A percentile compares a stretch with the other conserved stretches of the same genome.
Evolutionary conservation across 2,797 vertebrate species (phyloP).

Genomic region (Acipenser transmontanus): DNA sequence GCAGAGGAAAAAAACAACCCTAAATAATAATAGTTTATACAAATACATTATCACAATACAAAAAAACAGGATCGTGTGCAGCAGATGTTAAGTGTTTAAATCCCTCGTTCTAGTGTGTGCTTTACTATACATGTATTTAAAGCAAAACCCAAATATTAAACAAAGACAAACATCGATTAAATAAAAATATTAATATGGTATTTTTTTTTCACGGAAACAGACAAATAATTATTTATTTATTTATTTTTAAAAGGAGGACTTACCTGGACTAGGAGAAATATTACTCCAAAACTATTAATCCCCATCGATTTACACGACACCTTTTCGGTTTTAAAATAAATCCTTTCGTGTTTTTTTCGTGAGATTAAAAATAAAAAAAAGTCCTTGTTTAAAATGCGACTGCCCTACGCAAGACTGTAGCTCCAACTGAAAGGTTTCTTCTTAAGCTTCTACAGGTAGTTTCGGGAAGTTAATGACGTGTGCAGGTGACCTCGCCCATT

Average conservation of each 20-base stretch:
- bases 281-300: background rate
- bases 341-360: background rate
- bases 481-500: slow-evolving; percentile 41
- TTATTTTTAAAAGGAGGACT: background rate
- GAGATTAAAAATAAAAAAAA: background rate
- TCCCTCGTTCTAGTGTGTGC: too few relatives aligned
- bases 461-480: slow-evolving; percentile 38
- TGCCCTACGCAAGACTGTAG: background rate
- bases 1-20: too few relatives aligned
- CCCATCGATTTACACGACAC: background rate
- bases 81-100: too few relatives aligned
- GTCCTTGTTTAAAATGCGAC: slow-evolving; percentile 4
- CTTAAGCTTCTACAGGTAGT: slow-evolving; percentile 39
- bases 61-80: too few relatives aligned
- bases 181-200: background rate
- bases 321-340: background rate
- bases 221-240: background rate
- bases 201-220: background rate
- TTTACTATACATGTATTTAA: too few relatives aligned
- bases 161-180: background rate
- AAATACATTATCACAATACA: too few relatives aligned
- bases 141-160: too few relatives aligned
- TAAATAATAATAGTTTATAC: too few relatives aligned
- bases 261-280: background rate
- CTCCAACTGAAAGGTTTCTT: background rate